Evolutionary conservation across 2,113 vertebrate species (phyloP).

Genomic region (Pomatostomus ruficeps): DNA sequence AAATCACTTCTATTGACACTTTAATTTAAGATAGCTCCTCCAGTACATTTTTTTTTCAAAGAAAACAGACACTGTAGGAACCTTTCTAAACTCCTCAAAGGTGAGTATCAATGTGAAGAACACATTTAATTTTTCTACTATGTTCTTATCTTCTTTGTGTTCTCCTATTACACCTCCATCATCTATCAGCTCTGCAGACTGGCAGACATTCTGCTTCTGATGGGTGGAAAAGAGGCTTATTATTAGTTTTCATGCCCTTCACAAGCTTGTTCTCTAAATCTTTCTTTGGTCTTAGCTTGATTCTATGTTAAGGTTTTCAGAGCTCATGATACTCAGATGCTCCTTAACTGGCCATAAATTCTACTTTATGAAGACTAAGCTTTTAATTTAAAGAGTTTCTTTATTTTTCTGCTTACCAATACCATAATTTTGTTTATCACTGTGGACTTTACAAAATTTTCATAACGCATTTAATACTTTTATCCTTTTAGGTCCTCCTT

Average conservation of each 20-base stretch:
- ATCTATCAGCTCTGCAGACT: not conserved
- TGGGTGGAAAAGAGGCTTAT: not conserved
- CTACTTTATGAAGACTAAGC: not conserved
- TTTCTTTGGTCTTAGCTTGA: not conserved
- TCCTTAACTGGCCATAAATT: not conserved
- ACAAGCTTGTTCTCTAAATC: not conserved
- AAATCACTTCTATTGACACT: slow-evolving; percentile 22
- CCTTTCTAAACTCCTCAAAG: not conserved
- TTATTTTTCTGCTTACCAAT: not conserved
- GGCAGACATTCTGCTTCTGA: not conserved
- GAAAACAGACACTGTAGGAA: not conserved
- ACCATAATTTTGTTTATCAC: not conserved
- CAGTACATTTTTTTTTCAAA: not conserved
- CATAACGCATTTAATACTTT: not conserved
- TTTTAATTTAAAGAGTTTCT: not conserved
- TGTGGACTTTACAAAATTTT: not conserved
- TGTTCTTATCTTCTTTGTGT: not conserved
- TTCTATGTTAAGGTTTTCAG: not conserved
- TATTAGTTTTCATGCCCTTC: not conserved
- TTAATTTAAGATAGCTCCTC: slow-evolving; percentile 9
- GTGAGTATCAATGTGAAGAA: not conserved
- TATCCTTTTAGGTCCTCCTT: not conserved
- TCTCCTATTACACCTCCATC: not conserved
- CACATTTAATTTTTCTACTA: not conserved
- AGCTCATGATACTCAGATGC: not conserved